Evolutionary conservation across 2,113 vertebrate species (phyloP), one percentile per base, ranked within the genome.

Genomic region (Balaeniceps rex): DNA sequence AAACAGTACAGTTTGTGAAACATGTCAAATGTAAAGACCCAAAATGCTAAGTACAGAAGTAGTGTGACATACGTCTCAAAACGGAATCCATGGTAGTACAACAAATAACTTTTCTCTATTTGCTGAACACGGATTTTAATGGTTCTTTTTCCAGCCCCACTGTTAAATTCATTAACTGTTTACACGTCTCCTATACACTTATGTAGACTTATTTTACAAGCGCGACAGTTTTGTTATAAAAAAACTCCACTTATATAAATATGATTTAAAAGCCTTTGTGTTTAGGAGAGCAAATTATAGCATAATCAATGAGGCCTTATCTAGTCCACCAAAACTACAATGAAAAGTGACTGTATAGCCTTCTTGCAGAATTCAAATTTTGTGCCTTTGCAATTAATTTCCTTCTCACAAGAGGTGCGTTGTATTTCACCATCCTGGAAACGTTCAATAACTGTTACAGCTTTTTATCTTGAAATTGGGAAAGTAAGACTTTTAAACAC

Each of bases 1-100:
- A 98, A 98, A 98, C 98, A 97, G 98, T 98, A 99, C 98, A 99
- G 98, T 98, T 98, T 98, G 98, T 98, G 98, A 98, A 98, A 98
- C 98, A 98, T 98, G 98, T 98, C 97, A 98, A 98, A 98, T 98
- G 97, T 98, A 98, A 98, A 97, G 97, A 98, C 97, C 97, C 96
- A 71, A 98, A 98, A 98, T 97, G 98, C 97, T 83, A 98, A 96
- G 94, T 98, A 98, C 98, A 98, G 98, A 98, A 98, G 97, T 98
- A 98, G 98, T 98, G 97, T 98, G 98, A 98, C 97, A 97, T 94
- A 96, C 61, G 82, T 85, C 96, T 98, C 97, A 83, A 97, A 98
- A 98, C 90, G 90, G 97, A 98, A 95, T 96, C 94, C 97, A 95
- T 98, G 97, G 97, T 98, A 97, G 97, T 97, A 98, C 97, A 69